These are phyloP conservation scores for Parus major DNA, from an alignment of 2,113 vertebrate species.

Conservation along the genomic window DNA sequence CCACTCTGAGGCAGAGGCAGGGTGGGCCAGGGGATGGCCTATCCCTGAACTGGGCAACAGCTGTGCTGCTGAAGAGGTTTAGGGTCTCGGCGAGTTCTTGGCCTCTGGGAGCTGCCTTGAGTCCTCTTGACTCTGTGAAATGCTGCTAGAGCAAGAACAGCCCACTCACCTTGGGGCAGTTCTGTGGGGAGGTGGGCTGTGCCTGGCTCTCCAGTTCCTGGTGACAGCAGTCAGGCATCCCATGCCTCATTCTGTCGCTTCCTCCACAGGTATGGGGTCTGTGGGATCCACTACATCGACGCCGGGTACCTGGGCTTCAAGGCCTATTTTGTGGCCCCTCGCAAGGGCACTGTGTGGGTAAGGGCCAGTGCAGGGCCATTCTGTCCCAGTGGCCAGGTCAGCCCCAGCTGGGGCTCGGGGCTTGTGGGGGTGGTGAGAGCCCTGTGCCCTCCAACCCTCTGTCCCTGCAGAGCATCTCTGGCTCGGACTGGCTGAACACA, in stretches of 20 bases:
- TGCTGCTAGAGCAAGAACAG: not conserved
- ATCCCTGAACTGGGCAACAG: not conserved
- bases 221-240: not conserved
- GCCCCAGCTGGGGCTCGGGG: not conserved
- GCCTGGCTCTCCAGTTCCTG: fast-evolving
- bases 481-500: slow-evolving; percentile 88
- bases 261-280: slow-evolving; percentile 76
- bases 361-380: slow-evolving; percentile 12
- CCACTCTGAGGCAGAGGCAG: too few species aligned
- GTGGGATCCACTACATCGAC: slow-evolving; percentile 91
- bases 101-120: not conserved
- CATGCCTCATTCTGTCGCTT: fast-evolving
- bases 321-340: slow-evolving; percentile 82
- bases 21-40: not conserved
- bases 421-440: fast-evolving
- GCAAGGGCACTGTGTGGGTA: slow-evolving; percentile 90
- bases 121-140: fast-evolving
- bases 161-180: too few species aligned
- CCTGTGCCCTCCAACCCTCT: fast-evolving
- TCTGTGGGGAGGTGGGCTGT: not conserved
- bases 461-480: slow-evolving; percentile 84
- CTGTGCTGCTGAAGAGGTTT: not conserved
- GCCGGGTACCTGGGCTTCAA: slow-evolving; percentile 82
- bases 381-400: fast-evolving
- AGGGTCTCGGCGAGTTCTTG: not conserved